Base-by-base conservation (phyloP, 2,888 invertebrate species). In the Glyphotaelius pellucidus region DNA sequence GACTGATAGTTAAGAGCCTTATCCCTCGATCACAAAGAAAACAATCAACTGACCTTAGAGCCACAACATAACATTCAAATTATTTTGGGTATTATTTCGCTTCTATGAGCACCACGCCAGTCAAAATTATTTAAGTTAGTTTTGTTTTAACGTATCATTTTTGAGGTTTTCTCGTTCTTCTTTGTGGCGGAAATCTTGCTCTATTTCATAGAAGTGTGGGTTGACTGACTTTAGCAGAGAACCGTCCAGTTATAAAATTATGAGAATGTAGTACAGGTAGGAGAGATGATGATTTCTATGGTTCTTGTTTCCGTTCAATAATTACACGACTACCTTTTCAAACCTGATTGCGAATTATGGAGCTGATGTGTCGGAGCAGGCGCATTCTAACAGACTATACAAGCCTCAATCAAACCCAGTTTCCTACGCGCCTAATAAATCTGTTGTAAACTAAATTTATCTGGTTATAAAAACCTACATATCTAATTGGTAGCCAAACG, bases 321-420 rank as follows among this genome's bases (percentile, higher is more conserved):
- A 67, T 67, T 67, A 67, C 5, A n/a, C 25, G n/a, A 25, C n/a
- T 67, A n/a, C 67, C 25, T 25, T 67, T 67, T 67, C 67, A 67
- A 67, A 67, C 67, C 67, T n/a, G 67, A 67, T 67, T n/a, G 67
- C 67, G 67, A 67, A 67, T 67, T 67, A 67, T 67, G 67, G 67
- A 67, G 67, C 67, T 67, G 67, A 67, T 2, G 25, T 67, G 67
- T 67, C 25, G 67, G 25, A 67, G n/a, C 67, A 67, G 67, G 67
- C 67, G n/a, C n/a, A 5, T n/a, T 67, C 25, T n/a, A 25, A 67
- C 25, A 25, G 2, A 67, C n/a, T 67, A 25, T n/a, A 67, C 67
- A 25, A 19, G 67, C 25, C 67, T 67, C 67, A 25, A 67, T 67
- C 25, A 67, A 25, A 67, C 67, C 25, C 67, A 67, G 67, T 67